phyloP scores from a whole-genome alignment of 1,140 invertebrate species.

The Bombus confusus region DNA sequence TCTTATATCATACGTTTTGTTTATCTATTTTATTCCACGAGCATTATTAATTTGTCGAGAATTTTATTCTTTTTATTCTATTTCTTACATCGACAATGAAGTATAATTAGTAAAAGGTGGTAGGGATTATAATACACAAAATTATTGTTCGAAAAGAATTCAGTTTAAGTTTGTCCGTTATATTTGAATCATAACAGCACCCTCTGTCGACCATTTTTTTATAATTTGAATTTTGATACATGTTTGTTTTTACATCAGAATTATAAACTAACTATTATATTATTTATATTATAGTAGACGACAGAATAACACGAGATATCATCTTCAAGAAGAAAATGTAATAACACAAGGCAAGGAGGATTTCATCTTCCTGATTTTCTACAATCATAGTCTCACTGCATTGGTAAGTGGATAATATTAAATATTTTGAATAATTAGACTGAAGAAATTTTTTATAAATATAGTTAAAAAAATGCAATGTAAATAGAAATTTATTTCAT shows the following conservation, averaged over 20 bases:
- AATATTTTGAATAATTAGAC: neutral
- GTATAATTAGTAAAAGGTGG: neutral
- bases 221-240: neutral
- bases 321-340: neutral
- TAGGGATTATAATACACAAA: neutral
- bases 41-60: neutral
- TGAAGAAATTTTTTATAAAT: neutral
- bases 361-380: neutral
- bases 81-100: too few species aligned
- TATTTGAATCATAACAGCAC: neutral
- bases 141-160: neutral
- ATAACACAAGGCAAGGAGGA: neutral
- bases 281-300: neutral
- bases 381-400: neutral
- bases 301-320: neutral
- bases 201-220: neutral
- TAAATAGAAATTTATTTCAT: neutral
- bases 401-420: neutral
- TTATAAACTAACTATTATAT: neutral
- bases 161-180: neutral
- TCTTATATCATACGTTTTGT: neutral
- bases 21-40: neutral
- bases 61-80: neutral
- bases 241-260: neutral
- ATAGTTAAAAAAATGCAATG: neutral